Evolutionary conservation across 2,113 vertebrate genomes (phyloP), one percentile per base, ranked within the genome.

Genomic region (Puma concolor): DNA sequence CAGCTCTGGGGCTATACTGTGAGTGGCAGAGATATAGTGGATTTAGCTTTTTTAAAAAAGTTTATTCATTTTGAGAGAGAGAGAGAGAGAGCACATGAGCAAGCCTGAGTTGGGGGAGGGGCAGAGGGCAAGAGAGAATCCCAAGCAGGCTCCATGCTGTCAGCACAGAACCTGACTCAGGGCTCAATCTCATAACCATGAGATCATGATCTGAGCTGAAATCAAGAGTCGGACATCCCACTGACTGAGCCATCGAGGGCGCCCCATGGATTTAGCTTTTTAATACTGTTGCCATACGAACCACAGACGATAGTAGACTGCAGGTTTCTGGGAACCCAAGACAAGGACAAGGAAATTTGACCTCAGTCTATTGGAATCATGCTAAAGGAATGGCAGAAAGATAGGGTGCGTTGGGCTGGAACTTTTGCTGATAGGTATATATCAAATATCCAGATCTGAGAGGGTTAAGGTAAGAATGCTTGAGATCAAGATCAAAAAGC

Each of bases 401-500:
- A 57, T 31, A 72, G 12, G 17, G 14, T 0, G 12, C 38, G 13
- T 64, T 91, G 44, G 57, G 48, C 12, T 91, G 48, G 7, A 74
- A 50, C 41, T 93, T 82, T 54, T 88, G 74, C 31, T 84, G 41
- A 80, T 15, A 31, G 21, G 0, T 85, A n/a, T 91, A 23, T 95
- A 33, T 85, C 92, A 88, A 67, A 96, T 85, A 79, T 50, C 44
- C 83, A 71, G 27, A 66, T 93, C 38, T 83, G 27, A 84, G 48
- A 83, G 27, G 10, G 54, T 93, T 92, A 81, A 36, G 38, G 10
- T 69, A 5, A 88, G 69, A 91, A 67, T 88, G 63, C 7, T 69
- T 15, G 60, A 92, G n/a, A 38, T 83, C 60, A 89, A 92, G 38
- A 90, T 83, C 10, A 94, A 92, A 94, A 91, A 91, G 33, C 44